Evolutionary conservation across 2,888 invertebrate genomes (phyloP).

Genomic region (Hypercompe scribonia): DNA sequence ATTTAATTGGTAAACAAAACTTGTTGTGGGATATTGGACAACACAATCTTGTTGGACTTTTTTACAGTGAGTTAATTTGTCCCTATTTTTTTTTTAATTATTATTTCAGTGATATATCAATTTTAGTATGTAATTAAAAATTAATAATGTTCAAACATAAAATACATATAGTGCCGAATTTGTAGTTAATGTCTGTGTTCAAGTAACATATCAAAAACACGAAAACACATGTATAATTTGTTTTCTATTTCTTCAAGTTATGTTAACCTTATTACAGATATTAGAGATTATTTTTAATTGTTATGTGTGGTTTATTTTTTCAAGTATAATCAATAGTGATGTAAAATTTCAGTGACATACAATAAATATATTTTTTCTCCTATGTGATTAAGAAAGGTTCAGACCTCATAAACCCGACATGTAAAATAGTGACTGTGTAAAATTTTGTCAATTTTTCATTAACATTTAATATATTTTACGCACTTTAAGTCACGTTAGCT

Average conservation of each 20-base stretch:
- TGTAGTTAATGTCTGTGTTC: background rate
- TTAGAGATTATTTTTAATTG: background rate
- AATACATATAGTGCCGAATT: background rate
- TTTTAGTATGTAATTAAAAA: background rate
- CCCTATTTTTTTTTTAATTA: background rate
- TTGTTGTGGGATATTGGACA: slow-evolving; percentile 27
- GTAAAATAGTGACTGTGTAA: background rate
- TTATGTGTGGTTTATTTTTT: background rate
- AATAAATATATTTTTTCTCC: background rate
- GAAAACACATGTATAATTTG: background rate
- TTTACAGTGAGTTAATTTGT: slow-evolving; percentile 40
- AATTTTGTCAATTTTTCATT: too few relatives aligned
- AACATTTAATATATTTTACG: too few relatives aligned
- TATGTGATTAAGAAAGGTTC: background rate
- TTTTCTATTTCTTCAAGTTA: background rate
- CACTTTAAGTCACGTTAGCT: too few relatives aligned
- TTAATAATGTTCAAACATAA: background rate
- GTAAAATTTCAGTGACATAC: background rate
- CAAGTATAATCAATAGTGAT: background rate
- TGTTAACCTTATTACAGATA: background rate
- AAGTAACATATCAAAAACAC: background rate
- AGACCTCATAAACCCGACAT: background rate
- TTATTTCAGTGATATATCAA: background rate
- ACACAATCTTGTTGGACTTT: slow-evolving; percentile 23
- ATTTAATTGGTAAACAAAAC: slow-evolving; percentile 51